Conservation (phyloP, 2,888 invertebrate genomes). For the Scrobipalpa costella region DNA sequence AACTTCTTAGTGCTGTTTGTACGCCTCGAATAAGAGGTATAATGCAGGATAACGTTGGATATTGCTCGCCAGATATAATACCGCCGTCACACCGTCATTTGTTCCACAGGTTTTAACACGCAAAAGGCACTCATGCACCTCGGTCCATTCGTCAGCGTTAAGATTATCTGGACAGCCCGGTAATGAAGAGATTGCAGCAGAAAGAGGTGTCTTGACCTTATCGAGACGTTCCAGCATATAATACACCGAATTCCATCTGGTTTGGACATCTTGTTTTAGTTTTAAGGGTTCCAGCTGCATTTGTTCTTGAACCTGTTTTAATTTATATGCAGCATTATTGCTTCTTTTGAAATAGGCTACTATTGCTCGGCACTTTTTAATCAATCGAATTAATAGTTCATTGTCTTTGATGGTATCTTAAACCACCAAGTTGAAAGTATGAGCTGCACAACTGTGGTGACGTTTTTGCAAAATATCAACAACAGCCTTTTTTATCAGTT, state of each 20-base stretch:
- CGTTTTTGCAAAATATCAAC: too few relatives aligned
- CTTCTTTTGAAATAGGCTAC: conserved; percentile 43
- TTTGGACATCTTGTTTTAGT: conserved; percentile 42
- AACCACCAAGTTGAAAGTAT: too few relatives aligned
- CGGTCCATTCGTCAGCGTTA: conserved; percentile 36
- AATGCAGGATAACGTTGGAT: conserved; percentile 39
- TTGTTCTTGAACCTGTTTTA: conserved; percentile 37
- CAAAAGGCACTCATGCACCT: conserved; percentile 32
- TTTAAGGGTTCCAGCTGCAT: conserved; percentile 32
- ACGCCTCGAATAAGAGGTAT: conserved; percentile 38
- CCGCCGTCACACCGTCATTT: conserved; percentile 36
- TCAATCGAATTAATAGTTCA: too few relatives aligned
- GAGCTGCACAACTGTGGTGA: too few relatives aligned
- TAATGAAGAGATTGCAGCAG: conserved; percentile 31
- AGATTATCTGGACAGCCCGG: conserved; percentile 32
- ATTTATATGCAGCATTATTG: conserved; percentile 33
- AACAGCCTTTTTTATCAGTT: too few relatives aligned
- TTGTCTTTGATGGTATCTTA: too few relatives aligned
- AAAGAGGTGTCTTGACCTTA: conserved; percentile 34
- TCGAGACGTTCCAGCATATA: conserved; percentile 37
- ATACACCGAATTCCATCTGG: conserved; percentile 40
- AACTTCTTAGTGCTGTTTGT: conserved; percentile 34
- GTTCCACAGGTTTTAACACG: conserved; percentile 37
- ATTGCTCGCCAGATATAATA: conserved; percentile 40
- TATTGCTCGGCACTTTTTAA: too few relatives aligned